Conservation (phyloP, 2,797 vertebrate genomes). For the Sebastes diploproa region DNA sequence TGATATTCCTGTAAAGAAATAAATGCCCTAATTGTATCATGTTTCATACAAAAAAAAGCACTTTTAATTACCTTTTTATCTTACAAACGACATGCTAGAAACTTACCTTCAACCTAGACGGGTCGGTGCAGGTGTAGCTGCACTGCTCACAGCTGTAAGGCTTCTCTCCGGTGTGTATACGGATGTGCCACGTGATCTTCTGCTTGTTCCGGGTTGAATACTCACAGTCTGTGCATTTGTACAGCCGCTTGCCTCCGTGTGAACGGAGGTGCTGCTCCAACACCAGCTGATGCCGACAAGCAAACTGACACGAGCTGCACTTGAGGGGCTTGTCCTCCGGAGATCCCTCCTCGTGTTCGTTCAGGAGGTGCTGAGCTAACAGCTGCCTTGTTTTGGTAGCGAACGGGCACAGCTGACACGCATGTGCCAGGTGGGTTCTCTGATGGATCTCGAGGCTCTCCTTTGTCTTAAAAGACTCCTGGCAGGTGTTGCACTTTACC, state of each 20-base stretch:
- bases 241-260: slow-evolving; percentile 90
- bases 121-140: slow-evolving; percentile 91
- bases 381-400: slow-evolving; percentile 87
- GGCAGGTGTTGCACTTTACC: slow-evolving; percentile 82
- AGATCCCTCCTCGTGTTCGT: slow-evolving; percentile 83
- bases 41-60: neutral
- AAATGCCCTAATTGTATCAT: neutral
- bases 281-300: slow-evolving; percentile 90
- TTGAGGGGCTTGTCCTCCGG: slow-evolving; percentile 79
- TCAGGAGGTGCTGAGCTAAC: slow-evolving; percentile 88
- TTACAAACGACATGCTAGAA: neutral
- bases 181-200: slow-evolving; percentile 98
- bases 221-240: slow-evolving; percentile 92
- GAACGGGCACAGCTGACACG: slow-evolving; percentile 88
- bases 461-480: slow-evolving; percentile 78
- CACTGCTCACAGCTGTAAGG: slow-evolving; percentile 95
- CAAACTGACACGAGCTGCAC: slow-evolving; percentile 89
- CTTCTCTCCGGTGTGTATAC: slow-evolving; percentile 96
- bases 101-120: slow-evolving; percentile 93
- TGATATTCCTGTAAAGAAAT: neutral
- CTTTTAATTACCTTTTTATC: too few species aligned
- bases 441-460: slow-evolving; percentile 84
- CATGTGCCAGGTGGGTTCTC: slow-evolving; percentile 85
- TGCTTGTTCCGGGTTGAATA: slow-evolving; percentile 94
- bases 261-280: slow-evolving; percentile 93